A percentile compares a stretch with the other conserved stretches of the same genome.
Conservation (phyloP, 2,113 vertebrate genomes). For the Peromyscus polionotus region DNA sequence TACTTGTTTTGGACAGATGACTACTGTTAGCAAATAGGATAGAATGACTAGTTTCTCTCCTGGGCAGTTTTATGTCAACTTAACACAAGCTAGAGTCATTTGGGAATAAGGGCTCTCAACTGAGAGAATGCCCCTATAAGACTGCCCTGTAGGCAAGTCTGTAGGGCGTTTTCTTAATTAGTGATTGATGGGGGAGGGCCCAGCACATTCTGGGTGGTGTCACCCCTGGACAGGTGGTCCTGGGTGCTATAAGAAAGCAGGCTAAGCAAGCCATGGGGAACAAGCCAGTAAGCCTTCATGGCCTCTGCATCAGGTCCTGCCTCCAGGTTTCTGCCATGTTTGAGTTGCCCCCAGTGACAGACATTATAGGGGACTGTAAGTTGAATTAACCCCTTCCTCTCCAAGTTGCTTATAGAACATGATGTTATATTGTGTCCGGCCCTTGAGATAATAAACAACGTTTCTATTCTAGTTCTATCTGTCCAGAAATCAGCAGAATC, state of each 20-base stretch:
- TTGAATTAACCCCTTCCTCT: no score
- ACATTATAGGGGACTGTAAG: background rate
- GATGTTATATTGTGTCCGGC: background rate
- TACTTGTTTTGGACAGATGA: slow-evolving; percentile 43
- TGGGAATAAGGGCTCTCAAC: background rate
- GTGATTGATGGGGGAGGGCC: background rate
- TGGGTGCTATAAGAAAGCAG: background rate
- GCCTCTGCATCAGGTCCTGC: background rate
- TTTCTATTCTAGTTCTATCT: slow-evolving; percentile 15
- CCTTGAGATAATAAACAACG: slow-evolving; percentile 24
- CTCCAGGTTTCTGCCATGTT: background rate
- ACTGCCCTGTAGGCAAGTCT: background rate
- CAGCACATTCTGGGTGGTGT: background rate
- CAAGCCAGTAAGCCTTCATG: background rate
- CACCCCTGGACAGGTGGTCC: background rate
- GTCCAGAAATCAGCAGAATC: background rate
- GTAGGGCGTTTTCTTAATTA: background rate
- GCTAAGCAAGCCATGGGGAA: background rate
- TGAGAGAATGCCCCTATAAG: background rate
- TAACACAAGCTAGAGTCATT: background rate
- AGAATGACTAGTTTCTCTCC: background rate
- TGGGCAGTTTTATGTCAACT: background rate
- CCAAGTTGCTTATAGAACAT: background rate
- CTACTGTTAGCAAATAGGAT: slow-evolving; percentile 22
- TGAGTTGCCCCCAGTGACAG: background rate